Base-by-base conservation (phyloP, 37 sponge, comb jelly and placozoan genomes). In the Mnemiopsis leidyi region DNA sequence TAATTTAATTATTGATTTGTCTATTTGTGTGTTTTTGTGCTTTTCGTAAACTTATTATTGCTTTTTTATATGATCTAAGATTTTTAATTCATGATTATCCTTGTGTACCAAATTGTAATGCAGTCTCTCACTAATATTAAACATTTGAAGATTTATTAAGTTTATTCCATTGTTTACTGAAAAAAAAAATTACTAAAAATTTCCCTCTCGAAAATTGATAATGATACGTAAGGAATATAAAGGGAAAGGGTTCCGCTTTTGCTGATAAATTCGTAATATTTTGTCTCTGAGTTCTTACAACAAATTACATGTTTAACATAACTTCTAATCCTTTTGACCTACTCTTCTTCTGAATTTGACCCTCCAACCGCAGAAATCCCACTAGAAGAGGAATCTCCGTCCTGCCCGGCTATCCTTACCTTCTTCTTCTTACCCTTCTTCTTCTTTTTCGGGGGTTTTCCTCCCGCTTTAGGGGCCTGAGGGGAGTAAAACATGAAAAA, bases 381-480 rank as follows among this genome's bases (percentile, higher is more conserved):
- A 13, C 61, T 48, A 13, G 61, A 48, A 48, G 61, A 48, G 61
- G 5, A 5, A 5, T 13, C 61, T 5, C 61, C 61, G 5, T 71
- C 31, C 21, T 18, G n/a, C 31, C 75, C 75, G 2, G 26, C 75
- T 71, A 71, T 71, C 75, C 75, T 71, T 5, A 71, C 75, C 20
- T 71, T 71, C 75, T 71, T 71, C 31, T 71, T 71, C 75, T 71
- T 71, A 5, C 3, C 20, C 75, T 71, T 71, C 75, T 71, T 71
- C 75, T 71, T 71, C 31, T 71, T 71, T 71, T 28, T 71, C 31
- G 30, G 26, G 5, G 75, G 75, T 71, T 71, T 71, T 71, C n/a
- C 75, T 71, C 21, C 23, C 75, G 30, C 75, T 18, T 71, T 71
- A 7, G 75, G 75, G 5, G 7, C 3, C 75, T 71, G 75, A 48